Evolutionary conservation across 2,113 vertebrate genomes (phyloP).

Genomic region (Heterochromis multidens): DNA sequence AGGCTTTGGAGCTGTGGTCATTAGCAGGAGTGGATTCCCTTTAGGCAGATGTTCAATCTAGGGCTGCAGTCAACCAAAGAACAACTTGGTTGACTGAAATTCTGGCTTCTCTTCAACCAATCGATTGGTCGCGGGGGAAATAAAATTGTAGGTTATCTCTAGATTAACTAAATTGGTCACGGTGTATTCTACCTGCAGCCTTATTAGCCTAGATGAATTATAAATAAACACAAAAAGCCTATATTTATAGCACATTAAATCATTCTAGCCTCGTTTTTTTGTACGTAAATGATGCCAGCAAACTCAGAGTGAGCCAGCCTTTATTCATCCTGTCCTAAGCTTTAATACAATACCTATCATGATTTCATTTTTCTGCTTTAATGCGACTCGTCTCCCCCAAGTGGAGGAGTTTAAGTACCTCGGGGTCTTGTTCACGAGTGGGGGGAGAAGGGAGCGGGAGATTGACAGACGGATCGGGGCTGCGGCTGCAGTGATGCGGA

Average conservation of each 20-base stretch:
- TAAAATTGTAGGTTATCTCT: background rate
- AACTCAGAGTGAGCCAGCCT: background rate
- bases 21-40: conserved; percentile 33
- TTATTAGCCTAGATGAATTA: background rate
- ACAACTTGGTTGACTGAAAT: background rate
- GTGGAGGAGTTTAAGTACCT: no score
- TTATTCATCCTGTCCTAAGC: background rate
- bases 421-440: no score
- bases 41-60: conserved; percentile 24
- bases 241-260: background rate
- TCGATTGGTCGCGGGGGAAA: background rate
- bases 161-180: background rate
- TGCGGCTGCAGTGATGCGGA: no score
- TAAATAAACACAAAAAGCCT: background rate
- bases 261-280: background rate
- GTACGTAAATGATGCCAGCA: background rate
- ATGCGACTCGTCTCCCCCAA: no score
- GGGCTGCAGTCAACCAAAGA: background rate
- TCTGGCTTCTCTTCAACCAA: background rate
- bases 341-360: background rate
- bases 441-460: no score
- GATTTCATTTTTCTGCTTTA: no score
- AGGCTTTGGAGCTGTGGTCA: conserved; percentile 13
- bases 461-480: no score
- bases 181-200: background rate